These are phyloP conservation scores for Pituophis catenifer DNA, from an alignment of 2,113 vertebrate genomes.

Conservation along the genomic window DNA sequence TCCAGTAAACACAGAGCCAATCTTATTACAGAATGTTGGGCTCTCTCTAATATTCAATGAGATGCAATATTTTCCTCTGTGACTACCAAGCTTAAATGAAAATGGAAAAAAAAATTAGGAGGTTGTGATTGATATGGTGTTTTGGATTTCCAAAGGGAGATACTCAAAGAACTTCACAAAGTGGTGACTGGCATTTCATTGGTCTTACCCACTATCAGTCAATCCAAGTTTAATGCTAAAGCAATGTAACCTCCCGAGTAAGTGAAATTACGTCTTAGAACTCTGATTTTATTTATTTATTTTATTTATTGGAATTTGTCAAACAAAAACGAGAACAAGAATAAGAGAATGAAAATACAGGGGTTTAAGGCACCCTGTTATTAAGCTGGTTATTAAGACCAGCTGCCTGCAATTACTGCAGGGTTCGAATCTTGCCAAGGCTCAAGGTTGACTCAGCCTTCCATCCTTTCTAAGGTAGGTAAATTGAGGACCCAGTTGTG, in stretches of 20 bases:
- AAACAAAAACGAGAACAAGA: too few relatives aligned
- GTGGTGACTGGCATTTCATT: background rate
- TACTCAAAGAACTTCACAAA: background rate
- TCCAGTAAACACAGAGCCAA: background rate
- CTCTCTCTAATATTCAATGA: background rate
- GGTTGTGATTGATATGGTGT: background rate
- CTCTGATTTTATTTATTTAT: too few relatives aligned
- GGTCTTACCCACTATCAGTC: background rate
- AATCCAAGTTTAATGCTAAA: background rate
- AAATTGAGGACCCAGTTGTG: too few relatives aligned
- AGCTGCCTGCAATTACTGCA: too few relatives aligned
- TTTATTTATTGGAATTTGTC: too few relatives aligned
- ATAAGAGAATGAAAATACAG: too few relatives aligned
- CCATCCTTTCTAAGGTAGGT: too few relatives aligned
- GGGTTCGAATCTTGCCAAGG: too few relatives aligned
- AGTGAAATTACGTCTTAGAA: background rate
- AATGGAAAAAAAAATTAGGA: background rate
- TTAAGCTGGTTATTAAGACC: too few relatives aligned
- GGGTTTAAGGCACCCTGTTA: too few relatives aligned
- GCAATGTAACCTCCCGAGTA: background rate
- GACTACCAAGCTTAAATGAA: background rate
- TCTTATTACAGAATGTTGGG: background rate
- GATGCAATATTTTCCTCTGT: background rate
- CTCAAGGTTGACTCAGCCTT: too few relatives aligned
- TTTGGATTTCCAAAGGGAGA: background rate